Evolutionary conservation across 1,140 invertebrate species (phyloP), one percentile per base, ranked within the genome.

Genomic region (Brachionus paranguensis): DNA sequence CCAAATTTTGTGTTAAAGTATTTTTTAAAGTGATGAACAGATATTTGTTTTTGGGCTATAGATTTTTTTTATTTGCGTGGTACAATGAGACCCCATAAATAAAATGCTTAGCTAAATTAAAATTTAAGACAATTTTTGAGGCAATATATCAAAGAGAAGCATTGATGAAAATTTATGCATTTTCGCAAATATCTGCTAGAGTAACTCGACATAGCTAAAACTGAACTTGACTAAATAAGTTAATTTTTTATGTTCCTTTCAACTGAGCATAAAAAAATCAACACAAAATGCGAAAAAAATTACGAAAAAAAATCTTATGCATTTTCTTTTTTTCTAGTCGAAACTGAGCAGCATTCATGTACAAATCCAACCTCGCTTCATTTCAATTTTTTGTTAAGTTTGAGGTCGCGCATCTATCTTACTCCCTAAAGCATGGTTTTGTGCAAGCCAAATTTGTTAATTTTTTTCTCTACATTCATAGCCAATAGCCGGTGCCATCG

Each of bases 241-340:
- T 27, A 50, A 76, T 50, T 76, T 47, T 76, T 76, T 76, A 76
- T 47, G 72, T 76, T 76, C 72, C 72, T 76, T 24, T 53, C 43
- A 50, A 76, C 47, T 76, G n/a, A 27, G 43, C 12, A 47, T 45
- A 10, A 37, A 50, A 27, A 76, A 47, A 76, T 27, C 20, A 24
- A 76, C 11, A 76, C 14, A 74, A 74, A 74, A 74, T 74, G 12
- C n/a, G 43, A 14, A 43, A 76, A 72, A 72, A 72, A 72, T 60
- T 60, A 60, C 6, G 53, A 60, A 41, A 72, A 20, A 72, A 72
- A 72, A 43, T 17, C 41, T 45, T 72, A 43, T 72, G 33, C 41
- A 43, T 43, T 41, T 72, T 72, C 7, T 43, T 43, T 14, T 64
- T 24, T 41, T 70, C 8, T 43, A 72, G 14, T 43, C 7, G 5